These are phyloP conservation scores for Smittia sp. DNA, from an alignment of 2,888 invertebrate genomes.

Conservation along the genomic window DNA sequence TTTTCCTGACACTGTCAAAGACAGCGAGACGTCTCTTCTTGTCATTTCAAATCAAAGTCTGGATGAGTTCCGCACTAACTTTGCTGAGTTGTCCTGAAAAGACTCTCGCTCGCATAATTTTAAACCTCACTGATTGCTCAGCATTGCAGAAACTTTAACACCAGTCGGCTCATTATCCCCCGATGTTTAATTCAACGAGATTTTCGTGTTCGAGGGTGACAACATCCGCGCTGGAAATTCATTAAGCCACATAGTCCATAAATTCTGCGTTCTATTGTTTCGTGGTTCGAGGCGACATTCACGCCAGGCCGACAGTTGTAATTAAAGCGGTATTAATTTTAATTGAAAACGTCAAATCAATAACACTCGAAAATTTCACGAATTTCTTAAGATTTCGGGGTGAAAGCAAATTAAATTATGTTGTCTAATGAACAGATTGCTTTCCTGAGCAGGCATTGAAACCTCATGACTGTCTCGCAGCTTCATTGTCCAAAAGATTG, in stretches of 20 bases:
- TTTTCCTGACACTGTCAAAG: too few species aligned
- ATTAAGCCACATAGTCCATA: background rate
- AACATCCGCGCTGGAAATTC: background rate
- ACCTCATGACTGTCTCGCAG: background rate
- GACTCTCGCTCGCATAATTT: background rate
- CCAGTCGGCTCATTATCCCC: conserved; percentile 16
- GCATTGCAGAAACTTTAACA: background rate
- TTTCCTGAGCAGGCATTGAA: background rate
- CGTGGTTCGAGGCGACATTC: background rate
- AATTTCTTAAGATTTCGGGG: too few species aligned
- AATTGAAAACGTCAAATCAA: conserved; percentile 29
- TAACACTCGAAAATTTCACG: background rate
- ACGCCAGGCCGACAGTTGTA: background rate
- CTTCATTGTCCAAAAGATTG: background rate
- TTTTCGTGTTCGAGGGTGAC: background rate
- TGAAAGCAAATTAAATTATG: background rate
- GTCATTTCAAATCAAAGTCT: background rate
- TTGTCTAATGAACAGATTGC: conserved; percentile 6
- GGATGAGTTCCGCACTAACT: background rate
- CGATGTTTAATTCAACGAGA: background rate
- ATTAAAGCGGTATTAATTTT: conserved; percentile 22
- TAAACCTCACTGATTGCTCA: background rate
- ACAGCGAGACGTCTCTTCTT: too few species aligned
- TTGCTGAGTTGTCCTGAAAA: background rate
- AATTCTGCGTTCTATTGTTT: background rate